Conservation (phyloP, 2,113 vertebrate species). For the Hippolais icterina region DNA sequence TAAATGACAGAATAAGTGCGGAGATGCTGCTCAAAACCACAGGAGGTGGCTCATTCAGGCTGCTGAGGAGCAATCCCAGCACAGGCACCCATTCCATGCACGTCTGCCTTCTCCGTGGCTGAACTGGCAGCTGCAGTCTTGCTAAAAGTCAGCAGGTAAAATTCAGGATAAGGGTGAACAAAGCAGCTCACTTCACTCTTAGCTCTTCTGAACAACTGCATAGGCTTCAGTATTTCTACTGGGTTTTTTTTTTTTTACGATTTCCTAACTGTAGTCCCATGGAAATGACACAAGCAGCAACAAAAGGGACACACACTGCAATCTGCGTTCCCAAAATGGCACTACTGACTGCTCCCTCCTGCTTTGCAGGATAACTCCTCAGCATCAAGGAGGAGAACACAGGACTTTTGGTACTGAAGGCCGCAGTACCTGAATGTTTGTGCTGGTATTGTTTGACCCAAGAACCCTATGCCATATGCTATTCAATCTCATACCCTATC, state of each 20-base stretch:
- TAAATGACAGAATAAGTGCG: neutral
- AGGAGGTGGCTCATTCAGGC: neutral
- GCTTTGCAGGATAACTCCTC: neutral
- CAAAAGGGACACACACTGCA: neutral
- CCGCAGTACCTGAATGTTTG: neutral
- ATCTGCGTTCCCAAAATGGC: fast-evolving
- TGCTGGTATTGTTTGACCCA: neutral
- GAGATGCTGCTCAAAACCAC: neutral
- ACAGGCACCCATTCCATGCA: neutral
- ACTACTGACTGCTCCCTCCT: neutral
- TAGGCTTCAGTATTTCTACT: neutral
- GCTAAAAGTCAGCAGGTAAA: neutral
- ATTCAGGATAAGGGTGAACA: neutral
- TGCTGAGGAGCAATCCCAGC: neutral
- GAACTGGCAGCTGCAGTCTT: neutral
- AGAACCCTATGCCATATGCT: neutral
- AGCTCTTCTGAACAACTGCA: neutral
- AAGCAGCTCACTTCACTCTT: neutral
- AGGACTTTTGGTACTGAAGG: neutral
- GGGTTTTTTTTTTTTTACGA: neutral
- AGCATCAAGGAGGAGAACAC: neutral
- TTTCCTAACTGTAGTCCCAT: neutral
- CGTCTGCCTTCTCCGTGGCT: neutral
- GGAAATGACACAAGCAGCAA: neutral
- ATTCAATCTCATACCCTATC: fast-evolving